Evolutionary conservation across 2,888 invertebrate species (phyloP).

Genomic region (Drosophila nr. perissopoda): DNA sequence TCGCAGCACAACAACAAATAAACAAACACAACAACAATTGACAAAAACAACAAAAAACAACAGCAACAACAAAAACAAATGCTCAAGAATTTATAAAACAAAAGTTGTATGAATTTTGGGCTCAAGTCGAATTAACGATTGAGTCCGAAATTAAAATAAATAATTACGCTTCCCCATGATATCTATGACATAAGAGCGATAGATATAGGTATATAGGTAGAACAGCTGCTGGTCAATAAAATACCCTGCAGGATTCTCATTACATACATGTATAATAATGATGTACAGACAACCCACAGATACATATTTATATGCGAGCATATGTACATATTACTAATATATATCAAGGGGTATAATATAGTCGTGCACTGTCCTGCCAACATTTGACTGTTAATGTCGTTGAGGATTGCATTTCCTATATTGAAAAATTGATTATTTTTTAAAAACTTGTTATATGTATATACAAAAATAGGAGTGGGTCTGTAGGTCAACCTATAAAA

Average conservation of each 20-base stretch:
- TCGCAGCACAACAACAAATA: slow-evolving; percentile 60
- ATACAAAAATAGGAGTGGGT: neutral
- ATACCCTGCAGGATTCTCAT: neutral
- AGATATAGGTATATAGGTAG: neutral
- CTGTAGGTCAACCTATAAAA: neutral
- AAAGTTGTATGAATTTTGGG: slow-evolving; percentile 28
- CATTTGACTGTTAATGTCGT: neutral
- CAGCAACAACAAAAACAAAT: slow-evolving; percentile 20
- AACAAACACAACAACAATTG: slow-evolving; percentile 13
- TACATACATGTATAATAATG: neutral
- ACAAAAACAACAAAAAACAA: slow-evolving; percentile 32
- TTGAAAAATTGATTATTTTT: neutral
- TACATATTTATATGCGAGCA: neutral
- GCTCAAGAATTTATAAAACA: slow-evolving; percentile 44
- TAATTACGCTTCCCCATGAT: neutral
- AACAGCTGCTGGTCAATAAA: neutral
- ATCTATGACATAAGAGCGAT: neutral
- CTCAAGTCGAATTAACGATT: neutral
- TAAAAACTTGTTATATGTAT: neutral
- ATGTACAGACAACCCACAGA: neutral
- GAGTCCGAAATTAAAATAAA: slow-evolving; percentile 42
- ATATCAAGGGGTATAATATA: neutral
- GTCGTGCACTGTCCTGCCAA: neutral
- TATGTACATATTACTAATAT: neutral
- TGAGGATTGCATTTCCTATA: neutral